Evolutionary conservation across 1,140 invertebrate species (phyloP), one percentile per base, ranked within the genome.

Genomic region (Caenorhabditis briggsae): DNA sequence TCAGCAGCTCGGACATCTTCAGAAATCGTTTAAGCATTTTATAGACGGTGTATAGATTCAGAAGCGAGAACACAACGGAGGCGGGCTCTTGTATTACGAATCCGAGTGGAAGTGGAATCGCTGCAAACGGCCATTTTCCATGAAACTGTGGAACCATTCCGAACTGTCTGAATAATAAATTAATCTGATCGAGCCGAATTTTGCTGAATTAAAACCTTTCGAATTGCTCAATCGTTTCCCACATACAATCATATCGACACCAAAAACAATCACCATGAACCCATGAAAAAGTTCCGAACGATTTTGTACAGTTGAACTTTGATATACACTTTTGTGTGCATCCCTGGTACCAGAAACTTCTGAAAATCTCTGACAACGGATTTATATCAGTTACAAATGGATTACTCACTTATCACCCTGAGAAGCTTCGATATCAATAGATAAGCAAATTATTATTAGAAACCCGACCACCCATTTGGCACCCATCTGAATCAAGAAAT

Each of bases 181-280:
- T 50, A 18, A n/a, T 70, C 5, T 14, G 33, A 46, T n/a, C 7
- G 3, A 33, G 6, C 5, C 7, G 18, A 18, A 18, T 25, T 70
- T 48, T 12, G 18, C n/a, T n/a, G 9, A 48, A 6, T 70, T 0
- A 41, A 3, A 3, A 78, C 70, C 43, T 78, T 23, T 78, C 70
- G n/a, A 78, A 78, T 16, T 78, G 46, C 5, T n/a, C 70, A 20
- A 53, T n/a, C 2, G 70, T 78, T 11, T 78, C 70, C 70, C 70
- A 78, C 70, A 78, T 78, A 50, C 70, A 78, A 9, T 78, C 70
- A 23, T 78, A 78, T 50, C 70, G 70, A 41, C 70, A 78, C 70
- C 70, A 78, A 50, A 78, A 78, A 78, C 70, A 78, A 50, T 78
- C 46, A 20, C 70, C 70, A 12, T n/a, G 70, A 25, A 53, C 70